Evolutionary conservation across 1,140 invertebrate species (phyloP), one percentile per base, ranked within the genome.

Genomic region (Zaprionus nigranus): DNA sequence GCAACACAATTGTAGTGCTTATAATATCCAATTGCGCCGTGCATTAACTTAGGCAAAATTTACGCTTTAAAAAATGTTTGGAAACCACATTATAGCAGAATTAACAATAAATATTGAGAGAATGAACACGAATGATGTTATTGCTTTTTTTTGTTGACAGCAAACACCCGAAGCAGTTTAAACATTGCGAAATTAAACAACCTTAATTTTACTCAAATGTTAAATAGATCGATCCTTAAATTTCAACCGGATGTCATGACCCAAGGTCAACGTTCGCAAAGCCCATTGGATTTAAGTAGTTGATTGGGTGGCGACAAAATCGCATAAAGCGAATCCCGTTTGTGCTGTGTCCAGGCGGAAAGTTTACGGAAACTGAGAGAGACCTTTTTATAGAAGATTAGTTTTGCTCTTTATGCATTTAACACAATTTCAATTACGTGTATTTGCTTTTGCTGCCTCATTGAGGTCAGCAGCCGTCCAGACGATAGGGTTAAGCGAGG

Each of bases 381-480:
- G 20, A 51, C 46, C 20, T 66, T 66, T 58, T 82, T 70, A 26
- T 53, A 72, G 66, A 60, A 53, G 63, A 88, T 88, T 88, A 69
- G 64, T 53, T 46, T 24, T 53, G 66, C 58, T 68, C 13, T 80
- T 82, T 83, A 77, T 70, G 68, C 54, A 64, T 74, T 70, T 53
- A 57, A 67, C 78, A 61, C 51, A 56, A 63, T 84, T 86, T 81
- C 78, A 84, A 90, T 88, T 78, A 83, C 67, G 64, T 59, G 64
- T 78, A 68, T 74, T 81, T 74, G 57, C 73, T 58, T 74, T 72
- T 73, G 60, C 56, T 68, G 73, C 53, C 73, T 63, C 80, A 78
- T 78, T 88, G 81, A 58, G 54, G 54, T 34, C 71, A 7, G 3
- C 15, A 6, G 43, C 17, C 7, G 20, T 6, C 7, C 20, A 51